These are phyloP conservation scores for Periparus ater DNA, from an alignment of 2,797 vertebrate genomes.

Conservation along the genomic window DNA sequence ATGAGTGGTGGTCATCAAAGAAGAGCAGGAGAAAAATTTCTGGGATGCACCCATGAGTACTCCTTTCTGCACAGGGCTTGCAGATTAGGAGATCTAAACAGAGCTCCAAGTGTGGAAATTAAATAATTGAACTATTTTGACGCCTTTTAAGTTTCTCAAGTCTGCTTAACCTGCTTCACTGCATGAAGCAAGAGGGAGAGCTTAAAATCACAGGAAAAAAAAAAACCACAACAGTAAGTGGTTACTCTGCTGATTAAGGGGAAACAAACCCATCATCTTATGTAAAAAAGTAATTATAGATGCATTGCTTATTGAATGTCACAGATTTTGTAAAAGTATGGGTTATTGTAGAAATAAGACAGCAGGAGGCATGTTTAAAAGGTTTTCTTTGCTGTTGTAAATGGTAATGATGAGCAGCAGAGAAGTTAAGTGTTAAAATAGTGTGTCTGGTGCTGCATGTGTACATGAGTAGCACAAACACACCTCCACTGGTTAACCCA, in stretches of 20 bases:
- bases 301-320: background rate
- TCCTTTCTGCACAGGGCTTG: background rate
- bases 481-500: fast-evolving
- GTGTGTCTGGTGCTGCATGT: background rate
- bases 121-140: background rate
- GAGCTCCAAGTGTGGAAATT: background rate
- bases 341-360: background rate
- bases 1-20: background rate
- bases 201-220: background rate
- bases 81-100: background rate
- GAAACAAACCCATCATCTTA: background rate
- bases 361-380: background rate
- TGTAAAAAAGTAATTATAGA: background rate
- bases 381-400: background rate
- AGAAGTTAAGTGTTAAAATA: background rate
- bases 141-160: background rate
- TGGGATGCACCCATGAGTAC: no score
- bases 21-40: background rate
- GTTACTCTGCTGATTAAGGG: background rate
- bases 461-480: no score
- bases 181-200: background rate
- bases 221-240: background rate
- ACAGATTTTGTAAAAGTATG: background rate
- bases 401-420: background rate
- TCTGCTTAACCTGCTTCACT: background rate